phyloP scores from a whole-genome alignment of 2,797 vertebrate genomes.

The Sebastolobus alascanus region DNA sequence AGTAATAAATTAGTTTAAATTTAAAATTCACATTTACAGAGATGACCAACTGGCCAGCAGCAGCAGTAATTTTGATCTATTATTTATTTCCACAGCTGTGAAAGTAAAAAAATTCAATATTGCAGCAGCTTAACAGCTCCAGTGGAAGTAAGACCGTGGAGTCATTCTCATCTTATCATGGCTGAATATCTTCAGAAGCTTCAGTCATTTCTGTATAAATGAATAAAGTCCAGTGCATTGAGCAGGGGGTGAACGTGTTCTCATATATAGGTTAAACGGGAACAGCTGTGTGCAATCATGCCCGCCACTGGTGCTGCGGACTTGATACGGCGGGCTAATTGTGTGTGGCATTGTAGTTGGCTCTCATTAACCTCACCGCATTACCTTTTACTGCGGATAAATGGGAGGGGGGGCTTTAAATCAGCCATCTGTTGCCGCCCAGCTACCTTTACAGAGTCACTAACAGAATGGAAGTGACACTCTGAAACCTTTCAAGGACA shows the following conservation, averaged over 20 bases:
- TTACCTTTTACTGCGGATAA: constrained; percentile 78
- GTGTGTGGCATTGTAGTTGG: constrained; percentile 71
- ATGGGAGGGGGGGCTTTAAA: constrained; percentile 59
- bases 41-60: constrained; percentile 7
- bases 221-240: constrained; percentile 60
- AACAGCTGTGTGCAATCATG: constrained; percentile 71
- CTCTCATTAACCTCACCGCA: constrained; percentile 82
- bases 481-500: constrained; percentile 58
- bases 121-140: constrained; percentile 14
- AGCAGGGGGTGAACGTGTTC: constrained; percentile 48
- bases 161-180: constrained; percentile 32
- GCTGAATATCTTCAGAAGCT: constrained; percentile 12
- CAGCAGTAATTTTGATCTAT: constrained; percentile 20
- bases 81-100: constrained; percentile 38
- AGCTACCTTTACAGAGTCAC: constrained; percentile 37
- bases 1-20: constrained; percentile 23
- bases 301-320: constrained; percentile 35
- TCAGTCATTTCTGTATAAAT: constrained; percentile 39
- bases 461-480: constrained; percentile 41
- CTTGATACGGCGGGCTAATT: constrained; percentile 76
- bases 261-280: constrained; percentile 61
- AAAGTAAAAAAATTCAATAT: constrained; percentile 39
- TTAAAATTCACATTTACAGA: constrained; percentile 1
- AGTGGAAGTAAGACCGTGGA: constrained; percentile 30
- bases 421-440: constrained; percentile 76